phyloP scores from a whole-genome alignment of 35 echinoderm and acorn worm species.

The Acanthaster planci region DNA sequence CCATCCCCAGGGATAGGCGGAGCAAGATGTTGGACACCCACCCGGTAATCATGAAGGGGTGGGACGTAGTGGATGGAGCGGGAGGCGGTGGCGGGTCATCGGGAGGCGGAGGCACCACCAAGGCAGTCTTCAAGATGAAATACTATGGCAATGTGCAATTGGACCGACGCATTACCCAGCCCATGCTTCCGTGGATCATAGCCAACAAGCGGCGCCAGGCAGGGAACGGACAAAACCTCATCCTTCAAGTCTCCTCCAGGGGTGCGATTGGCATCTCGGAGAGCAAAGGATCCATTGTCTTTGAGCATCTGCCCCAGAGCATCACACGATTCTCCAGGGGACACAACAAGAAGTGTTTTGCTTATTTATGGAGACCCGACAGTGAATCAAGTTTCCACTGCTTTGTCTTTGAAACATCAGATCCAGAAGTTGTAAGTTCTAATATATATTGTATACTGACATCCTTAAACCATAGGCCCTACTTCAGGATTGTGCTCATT shows the following conservation, averaged over 20 bases:
- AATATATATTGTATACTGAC: not conserved
- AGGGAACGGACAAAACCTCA: slow-evolving; percentile 32
- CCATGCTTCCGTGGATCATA: slow-evolving; percentile 85
- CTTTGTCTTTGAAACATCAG: slow-evolving; percentile 48
- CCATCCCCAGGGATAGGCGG: not conserved
- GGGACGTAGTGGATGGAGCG: not conserved
- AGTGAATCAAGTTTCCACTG: slow-evolving; percentile 54
- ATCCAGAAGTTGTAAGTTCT: slow-evolving; percentile 44
- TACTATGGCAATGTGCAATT: slow-evolving; percentile 67
- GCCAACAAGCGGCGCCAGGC: slow-evolving; percentile 57
- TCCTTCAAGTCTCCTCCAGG: slow-evolving; percentile 79
- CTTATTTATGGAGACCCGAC: slow-evolving; percentile 78
- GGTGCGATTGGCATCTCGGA: slow-evolving; percentile 79
- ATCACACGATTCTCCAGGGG: slow-evolving; percentile 75
- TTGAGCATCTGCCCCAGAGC: slow-evolving; percentile 74
- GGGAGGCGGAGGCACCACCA: not conserved
- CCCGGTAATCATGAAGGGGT: slow-evolving; percentile 11
- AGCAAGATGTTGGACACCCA: slow-evolving; percentile 4
- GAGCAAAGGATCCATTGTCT: slow-evolving; percentile 67
- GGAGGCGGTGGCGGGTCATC: too few species aligned
- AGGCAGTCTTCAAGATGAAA: slow-evolving; percentile 17
- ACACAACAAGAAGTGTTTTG: slow-evolving; percentile 63
- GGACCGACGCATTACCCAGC: slow-evolving; percentile 77
- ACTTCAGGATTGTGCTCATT: too few species aligned
- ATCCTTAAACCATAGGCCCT: not conserved